Conservation (phyloP, 2,113 vertebrate genomes). For the Ictalurus punctatus region DNA sequence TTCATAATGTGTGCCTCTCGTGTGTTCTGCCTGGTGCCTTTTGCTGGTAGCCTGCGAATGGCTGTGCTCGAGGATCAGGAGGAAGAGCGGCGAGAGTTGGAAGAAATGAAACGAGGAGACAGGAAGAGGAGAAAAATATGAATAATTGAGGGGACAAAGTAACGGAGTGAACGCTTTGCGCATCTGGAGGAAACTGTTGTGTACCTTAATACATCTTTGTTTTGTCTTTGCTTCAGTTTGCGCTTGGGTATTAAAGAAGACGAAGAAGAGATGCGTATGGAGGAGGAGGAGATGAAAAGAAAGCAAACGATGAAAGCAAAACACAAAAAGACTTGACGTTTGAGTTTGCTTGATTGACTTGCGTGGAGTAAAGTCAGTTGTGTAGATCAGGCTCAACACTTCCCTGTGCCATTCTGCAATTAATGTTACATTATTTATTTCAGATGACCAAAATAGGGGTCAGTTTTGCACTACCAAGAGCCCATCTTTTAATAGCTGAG, state of each 20-base stretch:
- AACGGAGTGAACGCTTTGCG: neutral
- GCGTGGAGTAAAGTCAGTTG: neutral
- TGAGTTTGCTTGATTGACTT: conserved; percentile 15
- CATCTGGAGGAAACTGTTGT: conserved; percentile 30
- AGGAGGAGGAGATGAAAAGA: conserved; percentile 59
- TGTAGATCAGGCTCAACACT: conserved; percentile 15
- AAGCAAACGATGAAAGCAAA: conserved; percentile 53
- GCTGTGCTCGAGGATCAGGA: conserved; percentile 89
- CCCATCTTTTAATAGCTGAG: conserved; percentile 48
- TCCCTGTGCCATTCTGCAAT: conserved; percentile 17
- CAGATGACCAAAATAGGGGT: conserved; percentile 44
- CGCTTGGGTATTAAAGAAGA: conserved; percentile 61
- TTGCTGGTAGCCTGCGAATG: conserved; percentile 77
- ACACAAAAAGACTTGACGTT: conserved; percentile 47
- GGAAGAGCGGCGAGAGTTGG: conserved; percentile 83
- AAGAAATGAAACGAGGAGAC: conserved; percentile 77
- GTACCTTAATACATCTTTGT: conserved; percentile 32
- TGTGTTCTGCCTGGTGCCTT: conserved; percentile 32
- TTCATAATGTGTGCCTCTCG: conserved; percentile 26
- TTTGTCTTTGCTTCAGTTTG: conserved; percentile 49
- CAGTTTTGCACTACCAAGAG: conserved; percentile 60
- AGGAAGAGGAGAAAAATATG: conserved; percentile 81
- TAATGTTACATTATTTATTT: conserved; percentile 59
- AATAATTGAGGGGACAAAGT: conserved; percentile 13
- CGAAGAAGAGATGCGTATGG: conserved; percentile 53